A percentile compares a stretch with the other conserved stretches of the same genome.
These are phyloP conservation scores for Nanorana parkeri DNA, from an alignment of 2,113 vertebrate genomes.

Conservation along the genomic window DNA sequence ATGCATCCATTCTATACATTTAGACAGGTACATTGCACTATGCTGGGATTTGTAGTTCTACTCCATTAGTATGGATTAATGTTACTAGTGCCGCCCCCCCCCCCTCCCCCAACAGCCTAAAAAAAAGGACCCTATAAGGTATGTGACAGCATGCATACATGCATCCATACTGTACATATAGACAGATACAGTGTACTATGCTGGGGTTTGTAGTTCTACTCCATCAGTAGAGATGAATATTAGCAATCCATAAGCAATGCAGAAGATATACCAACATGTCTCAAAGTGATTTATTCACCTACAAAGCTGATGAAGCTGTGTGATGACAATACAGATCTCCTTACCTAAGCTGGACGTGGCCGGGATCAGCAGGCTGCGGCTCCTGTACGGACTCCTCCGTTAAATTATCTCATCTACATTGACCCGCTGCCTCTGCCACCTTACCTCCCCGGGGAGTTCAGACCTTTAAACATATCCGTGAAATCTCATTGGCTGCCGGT, in stretches of 20 bases:
- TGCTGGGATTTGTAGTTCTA: too few relatives aligned
- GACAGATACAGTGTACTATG: not conserved
- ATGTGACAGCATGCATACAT: too few relatives aligned
- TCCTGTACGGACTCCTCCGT: not conserved
- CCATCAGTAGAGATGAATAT: not conserved
- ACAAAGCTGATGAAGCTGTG: too few relatives aligned
- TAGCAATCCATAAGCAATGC: not conserved
- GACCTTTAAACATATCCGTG: slow-evolving; percentile 50
- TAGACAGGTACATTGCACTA: too few relatives aligned
- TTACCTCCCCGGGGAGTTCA: slow-evolving; percentile 37
- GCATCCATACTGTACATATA: too few relatives aligned
- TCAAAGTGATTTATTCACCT: too few relatives aligned
- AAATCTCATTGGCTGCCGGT: slow-evolving; percentile 36
- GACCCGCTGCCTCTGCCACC: slow-evolving; percentile 12
- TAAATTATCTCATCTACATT: not conserved
- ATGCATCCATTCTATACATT: too few relatives aligned
- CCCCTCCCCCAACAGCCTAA: too few relatives aligned
- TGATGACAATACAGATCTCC: not conserved
- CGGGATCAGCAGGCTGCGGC: not conserved
- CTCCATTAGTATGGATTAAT: too few relatives aligned
- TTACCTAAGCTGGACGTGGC: not conserved
- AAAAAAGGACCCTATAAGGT: too few relatives aligned
- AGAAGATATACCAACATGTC: too few relatives aligned
- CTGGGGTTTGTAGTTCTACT: not conserved
- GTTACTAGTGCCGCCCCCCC: too few relatives aligned